Evolutionary conservation across 2,113 vertebrate species (phyloP), one percentile per base, ranked within the genome.

Genomic region (Sebastes schlegelii): DNA sequence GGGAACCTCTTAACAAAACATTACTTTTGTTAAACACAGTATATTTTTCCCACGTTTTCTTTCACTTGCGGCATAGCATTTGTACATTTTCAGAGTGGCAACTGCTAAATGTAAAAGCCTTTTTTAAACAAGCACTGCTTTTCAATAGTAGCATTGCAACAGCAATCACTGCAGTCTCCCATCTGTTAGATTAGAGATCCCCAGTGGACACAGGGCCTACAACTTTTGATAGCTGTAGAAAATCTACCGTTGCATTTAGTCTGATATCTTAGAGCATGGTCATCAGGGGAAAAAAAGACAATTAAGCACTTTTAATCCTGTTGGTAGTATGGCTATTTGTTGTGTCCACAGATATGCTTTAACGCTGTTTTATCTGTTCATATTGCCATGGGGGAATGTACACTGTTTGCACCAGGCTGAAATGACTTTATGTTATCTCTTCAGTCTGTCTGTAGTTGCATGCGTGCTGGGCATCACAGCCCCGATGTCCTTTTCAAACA

Each of bases 321-420:
- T 16, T 46, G 9, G 63, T 87, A 26, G 76, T 73, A 2, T 85
- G 57, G 72, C 65, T 74, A 42, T 88, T 67, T 90, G 60, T 89
- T 90, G 71, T 92, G 66, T 87, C 77, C 75, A 70, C 46, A 80
- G 65, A 78, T 75, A 73, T 83, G 80, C 79, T 78, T 79, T 71
- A 78, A 85, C n/a, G 68, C 46, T 86, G 81, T 91, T 84, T 49
- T 85, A 46, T 90, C 64, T 90, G 70, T 87, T 88, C 85, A 81
- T 80, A 63, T 67, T 90, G 55, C 65, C 10, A 57, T 81, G 82
- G 51, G 61, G 68, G 52, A 74, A 55, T 65, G 70, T 61, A 60
- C 70, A 79, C 54, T 83, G 75, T 85, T 80, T 89, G 54, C 85
- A 66, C 66, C 13, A 52, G 67, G 58, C 71, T 69, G 52, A 62